phyloP scores from a whole-genome alignment of 2,797 vertebrate species.

The Sciaenops ocellatus region DNA sequence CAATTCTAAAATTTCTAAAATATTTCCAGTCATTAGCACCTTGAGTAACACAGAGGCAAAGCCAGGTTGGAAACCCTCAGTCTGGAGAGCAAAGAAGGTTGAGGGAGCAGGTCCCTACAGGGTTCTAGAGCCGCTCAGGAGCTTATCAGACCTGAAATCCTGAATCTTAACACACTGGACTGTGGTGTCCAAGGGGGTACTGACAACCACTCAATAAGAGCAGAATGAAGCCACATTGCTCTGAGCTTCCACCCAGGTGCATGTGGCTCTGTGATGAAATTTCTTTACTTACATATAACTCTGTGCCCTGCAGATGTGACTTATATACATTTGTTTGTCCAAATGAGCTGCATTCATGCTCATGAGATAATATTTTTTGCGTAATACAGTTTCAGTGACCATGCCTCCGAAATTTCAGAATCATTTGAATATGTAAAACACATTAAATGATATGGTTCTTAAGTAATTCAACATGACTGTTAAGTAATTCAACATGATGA shows the following conservation, averaged over 20 bases:
- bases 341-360: not conserved
- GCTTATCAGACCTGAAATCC: conserved; percentile 19
- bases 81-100: not conserved
- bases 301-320: not conserved
- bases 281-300: not conserved
- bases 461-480: not conserved
- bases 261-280: not conserved
- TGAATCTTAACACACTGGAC: not conserved
- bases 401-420: not conserved
- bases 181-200: not conserved
- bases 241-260: not conserved
- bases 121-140: conserved; percentile 11
- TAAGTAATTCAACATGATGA: not conserved
- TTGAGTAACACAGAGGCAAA: not conserved
- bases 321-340: not conserved
- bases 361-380: not conserved
- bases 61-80: not conserved
- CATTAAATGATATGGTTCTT: not conserved
- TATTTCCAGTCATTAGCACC: not conserved
- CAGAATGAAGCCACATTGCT: not conserved
- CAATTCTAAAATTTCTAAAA: not conserved
- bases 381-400: not conserved
- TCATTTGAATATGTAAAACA: not conserved
- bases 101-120: not conserved
- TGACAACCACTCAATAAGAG: not conserved